Base-by-base conservation (phyloP, 30 jellyfish, hydroid and myxozoan species). In the Chironex yamaguchii region DNA sequence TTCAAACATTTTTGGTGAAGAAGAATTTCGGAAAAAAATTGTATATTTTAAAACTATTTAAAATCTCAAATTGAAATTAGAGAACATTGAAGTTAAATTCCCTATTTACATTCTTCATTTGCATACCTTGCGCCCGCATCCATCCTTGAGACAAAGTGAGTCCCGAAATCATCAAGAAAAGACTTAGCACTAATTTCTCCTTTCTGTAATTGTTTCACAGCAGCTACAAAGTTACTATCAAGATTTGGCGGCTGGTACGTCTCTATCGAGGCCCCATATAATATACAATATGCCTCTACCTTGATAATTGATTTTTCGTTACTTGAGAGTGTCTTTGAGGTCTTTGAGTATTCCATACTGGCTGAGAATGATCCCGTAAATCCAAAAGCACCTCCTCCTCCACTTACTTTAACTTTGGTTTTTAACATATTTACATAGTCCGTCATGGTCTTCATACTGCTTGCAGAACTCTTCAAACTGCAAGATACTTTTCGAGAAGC, bases 61-160 rank as follows among this genome's bases (percentile, higher is more conserved):
- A n/a, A n/a, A n/a, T n/a, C n/a, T n/a, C n/a, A n/a, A n/a, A n/a
- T n/a, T n/a, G n/a, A n/a, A n/a, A n/a, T n/a, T n/a, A n/a, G n/a
- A n/a, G n/a, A n/a, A n/a, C n/a, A n/a, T n/a, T n/a, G n/a, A n/a
- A n/a, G n/a, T n/a, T n/a, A n/a, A n/a, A n/a, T n/a, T n/a, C n/a
- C n/a, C n/a, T n/a, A n/a, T n/a, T n/a, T n/a, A n/a, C n/a, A n/a
- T n/a, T n/a, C n/a, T n/a, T 49, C 6, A 42, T 25, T 0, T 2
- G 32, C 66, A 9, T 48, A 81, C 91, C 91, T 81, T 23, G 91
- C 91, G 36, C 91, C 91, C 91, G 67, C 67, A 22, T 63, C 69
- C 29, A 81, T 48, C 4, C 20, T 24, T 4, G 50, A 70, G 36
- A 81, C 29, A 54, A 81, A 81, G 30, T 81, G 91, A 23, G 91